Percentiles rank a stretch among this genome's conserved stretches.
These are phyloP conservation scores for Microctonus aethiopoides DNA, from an alignment of 2,888 invertebrate genomes.

Conservation along the genomic window DNA sequence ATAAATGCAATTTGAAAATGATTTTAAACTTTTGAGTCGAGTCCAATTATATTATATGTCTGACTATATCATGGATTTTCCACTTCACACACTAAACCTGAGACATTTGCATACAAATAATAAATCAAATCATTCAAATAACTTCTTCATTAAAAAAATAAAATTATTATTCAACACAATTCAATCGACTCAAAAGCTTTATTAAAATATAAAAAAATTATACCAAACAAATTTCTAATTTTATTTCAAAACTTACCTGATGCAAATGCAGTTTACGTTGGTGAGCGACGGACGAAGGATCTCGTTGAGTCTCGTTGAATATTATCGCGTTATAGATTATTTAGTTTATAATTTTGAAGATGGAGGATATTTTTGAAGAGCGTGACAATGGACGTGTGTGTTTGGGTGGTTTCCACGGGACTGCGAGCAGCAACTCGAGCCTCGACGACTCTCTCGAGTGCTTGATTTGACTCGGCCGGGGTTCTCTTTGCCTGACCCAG, in stretches of 20 bases:
- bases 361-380: constrained; percentile 46
- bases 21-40: no score
- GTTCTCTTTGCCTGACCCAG: constrained; percentile 56
- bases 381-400: constrained; percentile 54
- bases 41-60: background rate
- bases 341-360: constrained; percentile 31
- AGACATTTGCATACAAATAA: no score
- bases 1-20: background rate
- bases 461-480: constrained; percentile 40
- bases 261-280: background rate
- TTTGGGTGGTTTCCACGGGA: constrained; percentile 64
- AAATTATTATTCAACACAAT: background rate
- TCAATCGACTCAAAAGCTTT: background rate
- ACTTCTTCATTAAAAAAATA: no score
- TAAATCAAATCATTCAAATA: background rate
- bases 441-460: constrained; percentile 48
- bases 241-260: background rate
- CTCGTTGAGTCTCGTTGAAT: background rate
- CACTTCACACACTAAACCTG: no score
- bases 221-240: background rate
- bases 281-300: background rate
- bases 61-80: background rate
- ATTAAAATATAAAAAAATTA: background rate
- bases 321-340: background rate
- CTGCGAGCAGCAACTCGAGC: constrained; percentile 52